Percentiles rank a stretch among this genome's conserved stretches.
Conservation (phyloP, 1,140 invertebrate species). For the Mactra quadrangularis region DNA sequence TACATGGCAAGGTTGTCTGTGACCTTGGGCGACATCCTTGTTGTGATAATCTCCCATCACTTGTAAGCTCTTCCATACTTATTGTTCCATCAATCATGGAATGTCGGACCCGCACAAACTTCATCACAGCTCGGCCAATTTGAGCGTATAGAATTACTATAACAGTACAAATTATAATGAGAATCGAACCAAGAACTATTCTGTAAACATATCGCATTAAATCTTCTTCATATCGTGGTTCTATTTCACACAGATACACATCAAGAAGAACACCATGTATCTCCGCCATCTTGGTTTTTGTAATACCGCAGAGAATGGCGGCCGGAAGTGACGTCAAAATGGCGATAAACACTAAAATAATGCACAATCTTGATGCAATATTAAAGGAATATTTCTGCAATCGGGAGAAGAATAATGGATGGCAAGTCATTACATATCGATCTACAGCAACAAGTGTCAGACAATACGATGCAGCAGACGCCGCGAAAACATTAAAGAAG, state of each 20-base stretch:
- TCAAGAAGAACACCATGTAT: not conserved
- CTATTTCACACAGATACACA: slow-evolving; percentile 44
- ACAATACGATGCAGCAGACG: slow-evolving; percentile 38
- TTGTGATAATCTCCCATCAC: not conserved
- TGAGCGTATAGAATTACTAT: slow-evolving; percentile 36
- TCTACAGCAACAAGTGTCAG: slow-evolving; percentile 28
- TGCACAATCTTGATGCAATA: slow-evolving; percentile 28
- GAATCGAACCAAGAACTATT: slow-evolving; percentile 3
- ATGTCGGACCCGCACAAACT: slow-evolving; percentile 32
- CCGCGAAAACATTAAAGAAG: slow-evolving; percentile 56
- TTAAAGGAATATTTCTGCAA: slow-evolving; percentile 1
- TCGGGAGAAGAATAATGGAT: slow-evolving; percentile 23
- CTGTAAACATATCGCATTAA: slow-evolving; percentile 32
- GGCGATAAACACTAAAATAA: slow-evolving; percentile 30
- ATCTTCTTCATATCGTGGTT: slow-evolving; percentile 5
- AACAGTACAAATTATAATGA: slow-evolving; percentile 1
- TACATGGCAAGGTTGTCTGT: slow-evolving; percentile 11
- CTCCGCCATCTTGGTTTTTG: not conserved
- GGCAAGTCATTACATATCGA: slow-evolving; percentile 40
- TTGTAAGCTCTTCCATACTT: not conserved
- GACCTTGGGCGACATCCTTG: no score
- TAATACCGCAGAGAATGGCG: slow-evolving; percentile 31
- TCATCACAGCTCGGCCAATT: slow-evolving; percentile 25
- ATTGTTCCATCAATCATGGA: not conserved
- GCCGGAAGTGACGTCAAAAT: slow-evolving; percentile 31